Evolutionary conservation across 2,888 invertebrate species (phyloP).

Genomic region (Andrena praecox): DNA sequence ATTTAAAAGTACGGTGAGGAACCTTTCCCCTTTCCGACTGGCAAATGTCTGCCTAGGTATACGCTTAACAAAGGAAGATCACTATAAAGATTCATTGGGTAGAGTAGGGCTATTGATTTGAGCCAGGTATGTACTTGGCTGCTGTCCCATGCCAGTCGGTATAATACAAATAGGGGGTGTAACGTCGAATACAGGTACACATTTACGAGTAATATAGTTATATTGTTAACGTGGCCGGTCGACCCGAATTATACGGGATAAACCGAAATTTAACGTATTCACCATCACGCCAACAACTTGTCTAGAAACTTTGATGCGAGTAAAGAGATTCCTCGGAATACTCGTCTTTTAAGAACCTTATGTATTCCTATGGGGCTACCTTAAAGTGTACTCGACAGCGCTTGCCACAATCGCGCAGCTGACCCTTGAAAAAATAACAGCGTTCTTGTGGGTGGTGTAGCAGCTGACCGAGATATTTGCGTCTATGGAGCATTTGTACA

Average conservation of each 20-base stretch:
- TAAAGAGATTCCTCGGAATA: background rate
- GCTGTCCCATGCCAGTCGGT: background rate
- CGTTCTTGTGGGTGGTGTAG: background rate
- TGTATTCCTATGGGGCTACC: too few species aligned
- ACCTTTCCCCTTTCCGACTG: background rate
- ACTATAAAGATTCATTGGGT: background rate
- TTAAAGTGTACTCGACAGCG: too few species aligned
- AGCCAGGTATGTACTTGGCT: background rate
- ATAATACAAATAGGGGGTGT: background rate
- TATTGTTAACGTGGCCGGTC: background rate
- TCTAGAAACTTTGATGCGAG: background rate
- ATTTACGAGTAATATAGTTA: background rate
- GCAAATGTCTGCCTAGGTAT: background rate
- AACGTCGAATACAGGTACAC: background rate
- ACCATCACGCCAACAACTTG: background rate
- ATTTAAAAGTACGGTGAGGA: background rate
- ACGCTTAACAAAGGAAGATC: background rate
- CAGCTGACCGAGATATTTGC: constrained; percentile 1
- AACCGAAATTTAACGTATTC: background rate
- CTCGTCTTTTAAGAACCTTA: background rate
- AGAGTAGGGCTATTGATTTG: background rate
- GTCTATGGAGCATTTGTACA: background rate
- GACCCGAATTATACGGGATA: background rate
- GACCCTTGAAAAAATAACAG: too few species aligned
- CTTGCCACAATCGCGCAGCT: background rate